Percentiles rank a stretch among this genome's conserved stretches.
Evolutionary conservation across 2,113 vertebrate species (phyloP).

Genomic region (Charadrius vociferus): DNA sequence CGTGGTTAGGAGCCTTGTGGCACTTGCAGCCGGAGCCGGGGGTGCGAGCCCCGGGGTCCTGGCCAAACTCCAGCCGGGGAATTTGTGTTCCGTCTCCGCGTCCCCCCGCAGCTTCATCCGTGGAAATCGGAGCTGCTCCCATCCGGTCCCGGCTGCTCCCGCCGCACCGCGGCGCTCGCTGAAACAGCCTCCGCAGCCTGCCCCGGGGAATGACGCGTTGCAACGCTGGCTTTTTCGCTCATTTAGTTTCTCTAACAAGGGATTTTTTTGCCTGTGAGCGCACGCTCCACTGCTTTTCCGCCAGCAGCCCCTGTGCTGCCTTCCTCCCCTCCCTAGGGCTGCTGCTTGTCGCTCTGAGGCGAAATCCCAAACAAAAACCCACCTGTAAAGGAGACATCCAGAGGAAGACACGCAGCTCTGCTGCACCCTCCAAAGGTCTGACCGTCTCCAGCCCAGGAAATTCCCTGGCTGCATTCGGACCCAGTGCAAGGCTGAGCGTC

Average conservation of each 20-base stretch:
- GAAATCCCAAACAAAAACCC: background rate
- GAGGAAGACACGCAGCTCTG: background rate
- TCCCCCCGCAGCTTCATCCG: background rate
- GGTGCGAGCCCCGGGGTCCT: background rate
- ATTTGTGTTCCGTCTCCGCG: background rate
- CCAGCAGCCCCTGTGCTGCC: background rate
- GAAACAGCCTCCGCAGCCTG: background rate
- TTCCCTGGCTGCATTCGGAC: background rate
- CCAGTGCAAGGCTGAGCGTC: background rate
- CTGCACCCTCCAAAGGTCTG: background rate
- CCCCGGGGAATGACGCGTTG: accelerated
- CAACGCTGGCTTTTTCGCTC: background rate
- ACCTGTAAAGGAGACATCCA: background rate
- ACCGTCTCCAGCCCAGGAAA: background rate
- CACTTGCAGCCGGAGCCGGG: background rate
- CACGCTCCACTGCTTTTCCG: accelerated
- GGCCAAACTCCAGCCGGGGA: background rate
- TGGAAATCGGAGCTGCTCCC: background rate
- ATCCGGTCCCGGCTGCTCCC: accelerated
- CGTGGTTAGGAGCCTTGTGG: background rate
- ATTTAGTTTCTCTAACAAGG: background rate
- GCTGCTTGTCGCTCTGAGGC: background rate
- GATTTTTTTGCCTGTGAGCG: background rate
- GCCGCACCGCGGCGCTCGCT: accelerated
- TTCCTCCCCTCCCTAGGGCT: background rate